Evolutionary conservation across 1,140 invertebrate species (phyloP), one percentile per base, ranked within the genome.

Genomic region (Harpegnathos saltator): DNA sequence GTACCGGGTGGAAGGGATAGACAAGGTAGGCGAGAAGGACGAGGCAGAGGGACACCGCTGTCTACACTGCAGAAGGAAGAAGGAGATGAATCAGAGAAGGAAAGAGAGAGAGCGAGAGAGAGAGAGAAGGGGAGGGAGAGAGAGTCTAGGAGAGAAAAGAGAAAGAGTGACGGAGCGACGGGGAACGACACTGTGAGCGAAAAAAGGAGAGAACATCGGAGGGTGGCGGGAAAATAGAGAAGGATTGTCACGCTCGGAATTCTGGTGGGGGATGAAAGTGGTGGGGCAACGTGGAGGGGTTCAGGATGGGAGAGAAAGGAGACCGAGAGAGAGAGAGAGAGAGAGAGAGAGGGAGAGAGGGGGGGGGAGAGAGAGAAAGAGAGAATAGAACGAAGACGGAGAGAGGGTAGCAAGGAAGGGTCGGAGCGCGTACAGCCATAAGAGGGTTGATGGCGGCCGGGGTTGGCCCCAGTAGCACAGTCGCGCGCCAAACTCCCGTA

Each of bases 391-490:
- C 58, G 50, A 1, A 78, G 75, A 78, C 7, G 24, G 78, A 69
- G 54, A 48, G 87, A 85, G 84, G 75, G 78, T 86, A 85, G 88
- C 68, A 72, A 86, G 85, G 83, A 85, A 89, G 89, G 89, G 83
- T 90, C 87, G 84, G 86, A 89, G 74, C 86, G 75, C 75, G 85
- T 86, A 91, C 88, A 91, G 89, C 89, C 92, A 93, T 90, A 91
- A 92, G 92, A 92, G 92, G 92, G 92, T 92, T 91, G 92, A 92
- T 91, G 87, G 90, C 92, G 89, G 92, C 90, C 91, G 92, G 91
- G 91, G 91, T 91, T 92, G 90, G 91, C 86, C 89, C 90, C 89
- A 92, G 92, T 93, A 91, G 90, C 86, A 92, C 92, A 93, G 93
- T 93, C 92, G 91, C 92, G 93, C 91, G 92, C 89, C 92, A 91